Conservation (phyloP, 2,888 invertebrate genomes). For the Scaptomyza reducta region DNA sequence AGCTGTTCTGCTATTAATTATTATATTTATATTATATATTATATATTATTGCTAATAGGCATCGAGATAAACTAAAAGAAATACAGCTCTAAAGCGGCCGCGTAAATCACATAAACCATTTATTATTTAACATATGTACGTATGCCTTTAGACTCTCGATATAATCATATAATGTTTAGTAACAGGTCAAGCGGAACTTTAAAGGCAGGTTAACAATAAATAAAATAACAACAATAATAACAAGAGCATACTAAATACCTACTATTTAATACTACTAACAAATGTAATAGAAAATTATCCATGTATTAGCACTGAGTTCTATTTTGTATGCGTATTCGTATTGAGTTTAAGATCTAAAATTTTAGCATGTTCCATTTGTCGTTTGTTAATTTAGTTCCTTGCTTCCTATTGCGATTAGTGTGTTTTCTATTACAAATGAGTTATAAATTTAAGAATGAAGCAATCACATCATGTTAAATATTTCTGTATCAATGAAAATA, state of each 20-base stretch:
- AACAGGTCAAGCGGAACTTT: conserved; percentile 54
- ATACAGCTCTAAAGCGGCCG: conserved; percentile 16
- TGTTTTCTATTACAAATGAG: conserved; percentile 24
- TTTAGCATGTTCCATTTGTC: conserved; percentile 43
- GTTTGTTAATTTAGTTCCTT: conserved; percentile 53
- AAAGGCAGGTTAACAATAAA: conserved; percentile 60
- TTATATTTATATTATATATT: conserved; percentile 38
- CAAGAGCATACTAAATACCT: conserved; percentile 44
- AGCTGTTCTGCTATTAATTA: conserved; percentile 37
- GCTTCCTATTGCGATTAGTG: conserved; percentile 21
- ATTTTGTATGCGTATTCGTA: conserved; percentile 43
- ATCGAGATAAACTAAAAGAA: conserved; percentile 30
- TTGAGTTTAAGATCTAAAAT: conserved; percentile 42
- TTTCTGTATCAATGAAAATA: conserved; percentile 46
- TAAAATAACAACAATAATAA: conserved; percentile 56
- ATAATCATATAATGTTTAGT: conserved; percentile 56
- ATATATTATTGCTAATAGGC: conserved; percentile 36
- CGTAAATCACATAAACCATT: conserved; percentile 53
- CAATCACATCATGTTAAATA: conserved; percentile 48
- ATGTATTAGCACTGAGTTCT: conserved; percentile 74
- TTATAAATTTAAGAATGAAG: conserved; percentile 43
- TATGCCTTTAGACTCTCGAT: conserved; percentile 59
- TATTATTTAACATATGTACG: conserved; percentile 69
- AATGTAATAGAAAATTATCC: conserved; percentile 34
- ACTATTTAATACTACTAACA: conserved; percentile 55